These are phyloP conservation scores for Cheilosia vernalis DNA, from an alignment of 2,888 invertebrate genomes.

Conservation along the genomic window DNA sequence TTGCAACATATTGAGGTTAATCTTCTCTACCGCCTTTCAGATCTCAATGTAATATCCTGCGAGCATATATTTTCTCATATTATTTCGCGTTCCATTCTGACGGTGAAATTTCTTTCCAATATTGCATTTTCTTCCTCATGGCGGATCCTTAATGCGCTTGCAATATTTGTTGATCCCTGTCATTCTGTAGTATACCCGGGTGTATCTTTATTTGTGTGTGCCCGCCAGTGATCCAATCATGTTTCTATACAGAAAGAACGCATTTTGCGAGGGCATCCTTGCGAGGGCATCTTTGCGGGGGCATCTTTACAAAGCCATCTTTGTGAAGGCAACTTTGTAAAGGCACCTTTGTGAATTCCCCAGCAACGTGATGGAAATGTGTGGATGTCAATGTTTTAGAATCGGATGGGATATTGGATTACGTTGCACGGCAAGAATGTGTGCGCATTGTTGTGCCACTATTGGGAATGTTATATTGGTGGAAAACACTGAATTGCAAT, in stretches of 20 bases:
- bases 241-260: constrained; percentile 27
- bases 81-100: constrained; percentile 36
- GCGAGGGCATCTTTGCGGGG: too few species aligned
- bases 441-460: too few species aligned
- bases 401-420: background rate
- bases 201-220: constrained; percentile 38
- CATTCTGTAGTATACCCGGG: constrained; percentile 19
- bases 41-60: constrained; percentile 8
- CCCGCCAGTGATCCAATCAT: constrained; percentile 49
- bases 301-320: too few species aligned
- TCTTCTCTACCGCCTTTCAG: constrained; percentile 35
- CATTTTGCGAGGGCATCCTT: constrained; percentile 33
- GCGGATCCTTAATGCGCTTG: constrained; percentile 58
- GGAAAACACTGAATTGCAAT: too few species aligned
- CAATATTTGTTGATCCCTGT: constrained; percentile 68
- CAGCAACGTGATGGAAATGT: constrained; percentile 12
- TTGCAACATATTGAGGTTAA: constrained; percentile 54
- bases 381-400: constrained; percentile 26
- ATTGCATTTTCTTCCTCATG: constrained; percentile 9
- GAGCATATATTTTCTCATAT: constrained; percentile 45
- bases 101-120: background rate
- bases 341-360: constrained; percentile 20
- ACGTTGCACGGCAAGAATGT: too few species aligned
- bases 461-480: too few species aligned
- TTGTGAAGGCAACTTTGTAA: too few species aligned